These are phyloP conservation scores for Paragorgia papillata DNA, from an alignment of 92 coral and sea anemone genomes.

Conservation along the genomic window DNA sequence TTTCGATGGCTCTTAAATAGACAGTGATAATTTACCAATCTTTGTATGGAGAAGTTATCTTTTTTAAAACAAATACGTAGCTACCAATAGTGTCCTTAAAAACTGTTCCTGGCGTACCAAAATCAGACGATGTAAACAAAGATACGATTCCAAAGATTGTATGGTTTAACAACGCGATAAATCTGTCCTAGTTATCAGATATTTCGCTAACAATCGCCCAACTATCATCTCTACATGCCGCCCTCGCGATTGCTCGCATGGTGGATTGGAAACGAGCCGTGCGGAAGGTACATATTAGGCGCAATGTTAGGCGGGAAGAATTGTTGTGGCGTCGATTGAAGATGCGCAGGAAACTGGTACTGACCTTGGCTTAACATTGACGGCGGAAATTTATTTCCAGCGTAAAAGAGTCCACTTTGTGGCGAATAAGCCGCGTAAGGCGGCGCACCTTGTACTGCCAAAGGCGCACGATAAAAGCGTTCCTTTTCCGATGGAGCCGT, in stretches of 20 bases:
- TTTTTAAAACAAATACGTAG: not conserved
- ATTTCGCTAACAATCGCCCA: too few relatives aligned
- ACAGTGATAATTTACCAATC: too few relatives aligned
- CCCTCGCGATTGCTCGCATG: constrained; percentile 74
- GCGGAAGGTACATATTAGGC: constrained; percentile 85
- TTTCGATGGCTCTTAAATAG: too few relatives aligned
- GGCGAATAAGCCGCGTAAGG: constrained; percentile 70
- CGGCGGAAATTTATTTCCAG: constrained; percentile 80
- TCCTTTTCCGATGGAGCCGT: constrained; percentile 78
- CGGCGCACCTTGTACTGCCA: constrained; percentile 65
- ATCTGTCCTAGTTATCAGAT: too few relatives aligned
- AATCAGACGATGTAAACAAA: not conserved
- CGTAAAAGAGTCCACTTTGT: constrained; percentile 74
- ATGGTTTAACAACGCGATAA: not conserved
- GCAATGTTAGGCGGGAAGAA: constrained; percentile 88
- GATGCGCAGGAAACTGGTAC: constrained; percentile 82
- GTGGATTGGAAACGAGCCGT: constrained; percentile 90
- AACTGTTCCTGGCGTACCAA: not conserved
- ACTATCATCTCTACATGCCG: constrained; percentile 2
- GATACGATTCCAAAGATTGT: not conserved
- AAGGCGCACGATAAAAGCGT: constrained; percentile 62
- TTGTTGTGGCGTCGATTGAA: constrained; percentile 79
- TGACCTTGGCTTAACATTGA: constrained; percentile 85
- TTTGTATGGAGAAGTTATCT: too few relatives aligned
- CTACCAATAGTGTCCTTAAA: not conserved